These are phyloP conservation scores for Lagopus muta DNA, from an alignment of 2,113 vertebrate species.

Conservation along the genomic window DNA sequence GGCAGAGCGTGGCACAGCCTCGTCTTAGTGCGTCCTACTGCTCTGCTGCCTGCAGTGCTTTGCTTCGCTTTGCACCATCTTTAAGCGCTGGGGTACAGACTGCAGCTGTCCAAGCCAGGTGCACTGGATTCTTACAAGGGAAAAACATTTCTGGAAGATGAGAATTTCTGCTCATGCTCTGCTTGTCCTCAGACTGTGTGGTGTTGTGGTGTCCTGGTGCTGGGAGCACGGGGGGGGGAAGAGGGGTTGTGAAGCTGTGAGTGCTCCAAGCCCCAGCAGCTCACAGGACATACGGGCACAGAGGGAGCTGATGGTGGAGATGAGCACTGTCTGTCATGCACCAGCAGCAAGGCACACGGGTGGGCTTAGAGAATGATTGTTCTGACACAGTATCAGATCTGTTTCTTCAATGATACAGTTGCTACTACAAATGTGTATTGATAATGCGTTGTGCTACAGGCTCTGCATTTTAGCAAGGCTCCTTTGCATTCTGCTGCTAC, in stretches of 20 bases:
- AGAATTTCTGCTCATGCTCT: background rate
- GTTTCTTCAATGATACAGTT: background rate
- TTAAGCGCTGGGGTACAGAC: slow-evolving; percentile 3
- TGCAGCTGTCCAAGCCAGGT: slow-evolving; percentile 34
- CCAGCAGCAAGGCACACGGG: background rate
- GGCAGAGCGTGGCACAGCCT: background rate
- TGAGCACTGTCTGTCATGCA: background rate
- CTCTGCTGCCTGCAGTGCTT: background rate
- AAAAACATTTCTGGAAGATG: background rate
- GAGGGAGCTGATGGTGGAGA: background rate
- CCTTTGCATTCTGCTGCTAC: background rate
- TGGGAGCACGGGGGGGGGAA: background rate
- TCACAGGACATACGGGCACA: background rate
- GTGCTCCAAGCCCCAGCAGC: background rate
- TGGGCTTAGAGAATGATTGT: background rate
- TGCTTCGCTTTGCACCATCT: background rate
- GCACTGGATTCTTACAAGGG: background rate
- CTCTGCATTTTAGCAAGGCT: background rate
- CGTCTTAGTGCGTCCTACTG: background rate
- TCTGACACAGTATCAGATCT: background rate
- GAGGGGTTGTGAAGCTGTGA: background rate
- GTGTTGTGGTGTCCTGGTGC: background rate
- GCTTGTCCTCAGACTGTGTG: background rate
- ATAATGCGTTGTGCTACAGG: background rate
- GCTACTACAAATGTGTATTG: background rate